A percentile compares a stretch with the other conserved stretches of the same genome.
Conservation (phyloP, 2,888 invertebrate genomes). For the Catocala nupta region DNA sequence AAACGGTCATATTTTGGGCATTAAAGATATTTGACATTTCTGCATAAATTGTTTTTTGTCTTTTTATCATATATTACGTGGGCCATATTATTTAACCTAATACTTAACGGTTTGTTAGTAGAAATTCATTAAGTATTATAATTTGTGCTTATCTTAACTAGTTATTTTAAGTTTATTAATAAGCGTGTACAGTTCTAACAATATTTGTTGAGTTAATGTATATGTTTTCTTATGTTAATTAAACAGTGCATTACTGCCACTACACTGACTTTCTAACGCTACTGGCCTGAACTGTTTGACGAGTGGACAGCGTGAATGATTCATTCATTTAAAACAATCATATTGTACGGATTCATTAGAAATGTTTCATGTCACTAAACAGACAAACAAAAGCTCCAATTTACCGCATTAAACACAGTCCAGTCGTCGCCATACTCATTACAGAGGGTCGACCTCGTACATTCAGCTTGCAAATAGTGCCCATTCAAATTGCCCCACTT, state of each 20-base stretch:
- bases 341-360: slow-evolving; percentile 31
- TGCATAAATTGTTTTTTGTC: no score
- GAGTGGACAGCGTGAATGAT: slow-evolving; percentile 10
- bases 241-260: background rate
- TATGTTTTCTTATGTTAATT: background rate
- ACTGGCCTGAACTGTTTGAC: slow-evolving; percentile 16
- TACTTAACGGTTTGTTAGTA: no score
- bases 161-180: no score
- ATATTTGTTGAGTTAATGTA: background rate
- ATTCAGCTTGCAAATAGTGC: slow-evolving; percentile 50
- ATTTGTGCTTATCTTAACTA: no score
- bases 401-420: slow-evolving; percentile 48
- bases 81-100: no score
- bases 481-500: slow-evolving; percentile 79
- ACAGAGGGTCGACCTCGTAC: slow-evolving; percentile 50
- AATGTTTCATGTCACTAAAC: slow-evolving; percentile 31
- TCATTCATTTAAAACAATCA: slow-evolving; percentile 29
- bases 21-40: no score
- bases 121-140: no score
- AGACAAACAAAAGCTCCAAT: slow-evolving; percentile 50
- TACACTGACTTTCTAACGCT: slow-evolving; percentile 23
- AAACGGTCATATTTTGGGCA: no score
- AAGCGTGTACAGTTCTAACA: no score
- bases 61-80: no score
- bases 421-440: slow-evolving; percentile 47